Base-by-base conservation (phyloP, 2,113 vertebrate species). In the Siniperca knerii region DNA sequence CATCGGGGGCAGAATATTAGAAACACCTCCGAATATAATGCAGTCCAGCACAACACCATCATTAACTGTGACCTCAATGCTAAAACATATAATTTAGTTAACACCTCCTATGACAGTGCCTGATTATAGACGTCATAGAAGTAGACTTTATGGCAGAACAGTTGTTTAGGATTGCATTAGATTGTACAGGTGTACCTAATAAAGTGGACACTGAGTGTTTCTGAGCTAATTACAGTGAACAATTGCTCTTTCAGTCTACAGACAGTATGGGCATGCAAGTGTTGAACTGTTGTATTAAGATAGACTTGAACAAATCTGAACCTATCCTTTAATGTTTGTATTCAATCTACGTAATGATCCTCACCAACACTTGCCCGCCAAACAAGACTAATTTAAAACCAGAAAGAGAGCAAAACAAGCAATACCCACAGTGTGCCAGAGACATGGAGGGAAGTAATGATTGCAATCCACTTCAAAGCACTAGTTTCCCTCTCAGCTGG, bases 371-470 rank as follows among this genome's bases (percentile, higher is more conserved):
- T 20, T 2, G 4, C 35, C 68, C 16, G 2, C 48, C 48, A 18
- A 50, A 50, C 50, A 79, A 62, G 20, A 69, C 33, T 58, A 0
- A 81, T 61, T 80, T 66, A n/a, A 81, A 73, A 70, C 29, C 11
- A 79, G 25, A 69, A 57, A 77, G 75, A 12, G 69, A 70, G 48
- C 42, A 29, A 50, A 85, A 70, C 42, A 40, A 48, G 57, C 75
- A 21, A 75, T 37, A 69, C 15, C 9, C 54, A 29, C 29, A 11
- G 15, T 46, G 50, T 70, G 73, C 68, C 90, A 64, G 76, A 73
- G 62, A 85, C 77, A 78, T n/a, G n/a, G 66, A 84, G 62, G 77
- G 68, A 87, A 76, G 79, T 79, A 82, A 84, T 87, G 57, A 86
- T 64, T 62, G 68, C 61, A 35, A 78, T 72, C 76, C 82, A 79